These are phyloP conservation scores for Karalla daura DNA, from an alignment of 2,797 vertebrate genomes.

Conservation along the genomic window DNA sequence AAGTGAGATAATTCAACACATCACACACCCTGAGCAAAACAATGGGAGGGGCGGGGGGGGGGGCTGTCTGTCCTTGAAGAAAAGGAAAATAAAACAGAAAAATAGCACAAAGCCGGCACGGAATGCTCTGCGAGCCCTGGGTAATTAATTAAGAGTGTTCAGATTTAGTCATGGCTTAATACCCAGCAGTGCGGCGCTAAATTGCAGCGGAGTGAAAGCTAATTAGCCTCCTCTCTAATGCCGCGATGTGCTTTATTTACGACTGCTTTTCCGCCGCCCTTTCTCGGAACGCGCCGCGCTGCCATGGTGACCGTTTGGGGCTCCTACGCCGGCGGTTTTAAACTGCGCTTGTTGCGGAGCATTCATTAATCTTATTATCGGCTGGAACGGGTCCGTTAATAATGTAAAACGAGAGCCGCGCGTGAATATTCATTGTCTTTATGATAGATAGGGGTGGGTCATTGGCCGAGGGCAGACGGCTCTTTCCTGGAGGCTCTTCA, in stretches of 20 bases:
- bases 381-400: conserved; percentile 65
- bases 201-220: conserved; percentile 67
- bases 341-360: conserved; percentile 42
- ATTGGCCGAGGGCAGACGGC: conserved; percentile 46
- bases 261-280: conserved; percentile 50
- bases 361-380: conserved; percentile 66
- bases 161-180: conserved; percentile 64
- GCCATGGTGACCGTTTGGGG: conserved; percentile 41
- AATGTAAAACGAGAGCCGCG: conserved; percentile 67
- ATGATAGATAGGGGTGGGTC: conserved; percentile 56
- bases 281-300: conserved; percentile 30
- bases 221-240: conserved; percentile 69
- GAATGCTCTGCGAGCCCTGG: conserved; percentile 56
- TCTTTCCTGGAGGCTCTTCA: conserved; percentile 40
- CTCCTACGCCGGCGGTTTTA: conserved; percentile 31
- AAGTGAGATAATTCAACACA: conserved; percentile 22
- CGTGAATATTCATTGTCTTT: conserved; percentile 71
- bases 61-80: conserved; percentile 48
- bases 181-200: conserved; percentile 63
- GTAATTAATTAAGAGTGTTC: conserved; percentile 73
- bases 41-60: no score
- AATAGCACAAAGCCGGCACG: conserved; percentile 37
- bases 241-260: conserved; percentile 68
- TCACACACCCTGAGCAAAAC: conserved; percentile 25
- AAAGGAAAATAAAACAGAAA: conserved; percentile 37